Evolutionary conservation across 2,797 vertebrate genomes (phyloP).

Genomic region (Acanthurus leucopareius): DNA sequence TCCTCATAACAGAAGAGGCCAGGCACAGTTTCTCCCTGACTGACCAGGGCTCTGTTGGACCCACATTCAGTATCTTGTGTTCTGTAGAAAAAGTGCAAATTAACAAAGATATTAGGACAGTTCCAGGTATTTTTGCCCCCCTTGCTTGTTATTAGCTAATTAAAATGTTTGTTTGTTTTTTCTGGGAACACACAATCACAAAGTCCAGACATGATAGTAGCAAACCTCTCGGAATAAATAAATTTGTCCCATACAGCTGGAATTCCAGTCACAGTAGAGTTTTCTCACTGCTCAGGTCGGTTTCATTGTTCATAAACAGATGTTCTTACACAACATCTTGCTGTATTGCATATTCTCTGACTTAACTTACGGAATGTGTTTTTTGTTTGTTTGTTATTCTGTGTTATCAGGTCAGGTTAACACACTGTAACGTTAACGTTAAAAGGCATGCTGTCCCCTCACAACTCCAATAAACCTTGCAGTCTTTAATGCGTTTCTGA

Average conservation of each 20-base stretch:
- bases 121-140: not conserved
- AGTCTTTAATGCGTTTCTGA: not conserved
- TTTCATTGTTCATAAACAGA: not conserved
- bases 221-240: not conserved
- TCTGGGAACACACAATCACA: too few relatives aligned
- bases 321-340: too few relatives aligned
- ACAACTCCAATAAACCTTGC: not conserved
- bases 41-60: conserved; percentile 98
- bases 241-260: not conserved
- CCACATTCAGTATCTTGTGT: conserved; percentile 94
- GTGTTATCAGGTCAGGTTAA: not conserved
- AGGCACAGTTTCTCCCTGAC: conserved; percentile 97
- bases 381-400: not conserved
- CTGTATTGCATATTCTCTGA: too few relatives aligned
- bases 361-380: too few relatives aligned
- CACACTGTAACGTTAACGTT: not conserved
- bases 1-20: conserved; percentile 98
- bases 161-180: not conserved
- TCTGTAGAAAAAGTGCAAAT: conserved; percentile 79
- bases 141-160: too few relatives aligned
- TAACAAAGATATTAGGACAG: not conserved
- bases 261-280: not conserved
- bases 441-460: too few relatives aligned
- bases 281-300: not conserved
- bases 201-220: not conserved